phyloP scores from a whole-genome alignment of 2,113 vertebrate species.

The Acanthisitta chloris region DNA sequence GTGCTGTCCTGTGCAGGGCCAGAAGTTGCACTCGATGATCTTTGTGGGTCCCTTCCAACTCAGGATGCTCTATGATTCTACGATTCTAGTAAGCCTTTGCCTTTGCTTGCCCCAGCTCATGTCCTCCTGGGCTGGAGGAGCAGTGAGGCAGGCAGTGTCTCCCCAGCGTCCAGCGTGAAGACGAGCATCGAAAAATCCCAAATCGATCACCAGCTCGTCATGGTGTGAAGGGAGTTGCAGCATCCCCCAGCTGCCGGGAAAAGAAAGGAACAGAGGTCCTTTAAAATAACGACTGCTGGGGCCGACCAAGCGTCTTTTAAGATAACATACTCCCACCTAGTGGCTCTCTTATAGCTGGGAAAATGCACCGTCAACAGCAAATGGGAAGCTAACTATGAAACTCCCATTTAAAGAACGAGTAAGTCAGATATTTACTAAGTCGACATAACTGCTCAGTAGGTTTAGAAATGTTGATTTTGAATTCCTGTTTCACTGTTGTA shows the following conservation, averaged over 20 bases:
- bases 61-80: background rate
- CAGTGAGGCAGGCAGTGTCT: background rate
- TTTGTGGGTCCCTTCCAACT: background rate
- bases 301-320: background rate
- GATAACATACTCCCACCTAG: conserved; percentile 53
- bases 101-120: background rate
- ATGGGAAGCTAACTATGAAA: background rate
- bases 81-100: background rate
- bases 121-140: background rate
- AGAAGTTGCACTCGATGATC: background rate
- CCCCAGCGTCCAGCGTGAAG: background rate
- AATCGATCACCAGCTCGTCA: rapidly evolving
- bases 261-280: background rate
- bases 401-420: rapidly evolving
- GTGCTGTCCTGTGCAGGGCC: background rate
- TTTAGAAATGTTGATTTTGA: background rate
- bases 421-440: background rate
- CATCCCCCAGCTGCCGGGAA: background rate
- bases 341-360: background rate
- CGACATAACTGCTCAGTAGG: background rate
- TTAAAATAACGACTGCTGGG: background rate
- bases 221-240: background rate
- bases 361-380: background rate
- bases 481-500: background rate
- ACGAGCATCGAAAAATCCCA: rapidly evolving